Percentiles rank a stretch among this genome's conserved stretches.
Evolutionary conservation across 2,113 vertebrate genomes (phyloP).

Genomic region (Globicephala melas): DNA sequence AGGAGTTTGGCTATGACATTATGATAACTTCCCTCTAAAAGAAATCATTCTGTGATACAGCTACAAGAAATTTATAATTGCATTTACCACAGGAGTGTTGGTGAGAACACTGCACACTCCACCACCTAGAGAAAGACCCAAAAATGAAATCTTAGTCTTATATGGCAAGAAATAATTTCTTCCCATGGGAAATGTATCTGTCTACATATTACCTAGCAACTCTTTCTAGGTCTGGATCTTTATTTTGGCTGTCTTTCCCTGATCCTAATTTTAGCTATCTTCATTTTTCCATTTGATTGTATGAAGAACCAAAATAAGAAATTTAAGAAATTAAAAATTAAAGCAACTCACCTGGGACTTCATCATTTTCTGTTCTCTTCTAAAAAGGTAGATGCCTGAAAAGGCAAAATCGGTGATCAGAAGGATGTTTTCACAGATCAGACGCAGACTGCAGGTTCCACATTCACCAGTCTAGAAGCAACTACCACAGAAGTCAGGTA

Average conservation of each 20-base stretch:
- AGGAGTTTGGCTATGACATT: neutral
- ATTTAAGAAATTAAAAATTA: neutral
- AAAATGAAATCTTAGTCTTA: neutral
- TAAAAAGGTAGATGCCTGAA: neutral
- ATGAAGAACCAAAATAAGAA: neutral
- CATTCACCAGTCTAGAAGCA: neutral
- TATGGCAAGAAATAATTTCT: neutral
- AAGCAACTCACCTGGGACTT: conserved; percentile 51
- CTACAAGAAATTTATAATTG: neutral
- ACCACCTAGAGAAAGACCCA: neutral
- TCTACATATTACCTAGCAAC: neutral
- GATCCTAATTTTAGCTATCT: neutral
- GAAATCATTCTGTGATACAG: neutral
- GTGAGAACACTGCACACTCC: neutral
- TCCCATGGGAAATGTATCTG: neutral
- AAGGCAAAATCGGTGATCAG: neutral
- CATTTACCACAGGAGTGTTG: neutral
- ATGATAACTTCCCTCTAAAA: neutral
- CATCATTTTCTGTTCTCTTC: conserved; percentile 39
- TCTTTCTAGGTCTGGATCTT: conserved; percentile 10
- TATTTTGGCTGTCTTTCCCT: neutral
- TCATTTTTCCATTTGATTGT: neutral
- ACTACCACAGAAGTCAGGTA: neutral
- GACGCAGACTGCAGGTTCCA: neutral
- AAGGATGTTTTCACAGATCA: neutral